phyloP scores from a whole-genome alignment of 2,888 invertebrate genomes.

The Alloscopus bannaensis region DNA sequence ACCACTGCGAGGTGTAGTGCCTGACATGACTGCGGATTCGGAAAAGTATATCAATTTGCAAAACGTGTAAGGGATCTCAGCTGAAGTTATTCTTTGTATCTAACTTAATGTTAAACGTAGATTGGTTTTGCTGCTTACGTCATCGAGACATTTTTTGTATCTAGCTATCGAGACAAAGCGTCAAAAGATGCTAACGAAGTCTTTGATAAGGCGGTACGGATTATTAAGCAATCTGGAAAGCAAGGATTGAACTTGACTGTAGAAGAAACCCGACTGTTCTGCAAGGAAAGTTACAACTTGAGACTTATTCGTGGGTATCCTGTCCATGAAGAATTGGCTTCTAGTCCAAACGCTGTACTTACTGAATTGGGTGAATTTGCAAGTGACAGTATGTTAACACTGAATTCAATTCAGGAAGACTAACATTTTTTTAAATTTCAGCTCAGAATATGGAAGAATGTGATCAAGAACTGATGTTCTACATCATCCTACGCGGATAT shows the following conservation, averaged over 20 bases:
- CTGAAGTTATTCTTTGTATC: constrained; percentile 18
- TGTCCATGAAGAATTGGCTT: constrained; percentile 88
- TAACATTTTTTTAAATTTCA: constrained; percentile 74
- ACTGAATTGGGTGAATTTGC: constrained; percentile 79
- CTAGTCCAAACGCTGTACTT: constrained; percentile 78
- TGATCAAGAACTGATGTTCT: constrained; percentile 91
- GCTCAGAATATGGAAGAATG: constrained; percentile 87
- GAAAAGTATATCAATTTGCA: constrained; percentile 92
- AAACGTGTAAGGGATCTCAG: constrained; percentile 83
- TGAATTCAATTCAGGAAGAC: too few species aligned
- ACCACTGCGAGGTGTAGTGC: constrained; percentile 91
- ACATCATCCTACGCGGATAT: constrained; percentile 91
- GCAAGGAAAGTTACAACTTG: constrained; percentile 90
- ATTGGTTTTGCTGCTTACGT: constrained; percentile 1
- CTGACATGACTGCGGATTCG: constrained; percentile 98
- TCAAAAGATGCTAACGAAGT: constrained; percentile 87
- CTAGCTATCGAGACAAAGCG: constrained; percentile 89
- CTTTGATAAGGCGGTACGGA: constrained; percentile 86
- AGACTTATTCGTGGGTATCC: constrained; percentile 84
- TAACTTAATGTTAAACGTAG: background rate
- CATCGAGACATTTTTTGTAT: too few species aligned
- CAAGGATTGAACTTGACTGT: constrained; percentile 66
- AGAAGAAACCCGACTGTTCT: constrained; percentile 88
- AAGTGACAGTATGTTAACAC: too few species aligned
- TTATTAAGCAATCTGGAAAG: constrained; percentile 78